Conservation (phyloP, 1,140 invertebrate genomes). For the Cepaea nemoralis region DNA sequence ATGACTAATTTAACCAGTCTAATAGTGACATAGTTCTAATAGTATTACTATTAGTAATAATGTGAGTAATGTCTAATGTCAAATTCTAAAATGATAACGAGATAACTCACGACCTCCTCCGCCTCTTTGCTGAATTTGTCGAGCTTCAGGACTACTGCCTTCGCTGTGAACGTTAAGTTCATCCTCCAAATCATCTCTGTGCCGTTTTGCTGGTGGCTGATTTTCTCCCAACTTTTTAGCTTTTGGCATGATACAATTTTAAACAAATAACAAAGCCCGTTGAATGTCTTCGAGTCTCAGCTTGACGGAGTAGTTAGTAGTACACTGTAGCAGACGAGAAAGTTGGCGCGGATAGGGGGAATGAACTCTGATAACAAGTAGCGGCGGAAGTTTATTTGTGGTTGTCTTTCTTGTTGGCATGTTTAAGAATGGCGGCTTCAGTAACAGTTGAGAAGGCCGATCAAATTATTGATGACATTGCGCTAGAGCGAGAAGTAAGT, state of each 20-base stretch:
- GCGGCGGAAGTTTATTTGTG: neutral
- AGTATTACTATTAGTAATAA: too few relatives aligned
- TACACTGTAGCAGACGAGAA: neutral
- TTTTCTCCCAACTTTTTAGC: neutral
- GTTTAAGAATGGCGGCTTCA: slow-evolving; percentile 60
- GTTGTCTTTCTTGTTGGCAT: slow-evolving; percentile 36
- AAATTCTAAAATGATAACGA: too few relatives aligned
- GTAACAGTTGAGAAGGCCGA: slow-evolving; percentile 56
- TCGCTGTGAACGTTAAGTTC: slow-evolving; percentile 11
- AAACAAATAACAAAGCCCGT: neutral
- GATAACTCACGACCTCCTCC: too few relatives aligned
- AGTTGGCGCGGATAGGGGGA: neutral
- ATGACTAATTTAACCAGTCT: too few relatives aligned
- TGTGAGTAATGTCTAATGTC: too few relatives aligned
- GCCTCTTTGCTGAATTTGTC: slow-evolving; percentile 10
- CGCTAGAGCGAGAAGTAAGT: slow-evolving; percentile 59
- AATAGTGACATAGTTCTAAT: too few relatives aligned
- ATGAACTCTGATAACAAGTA: neutral
- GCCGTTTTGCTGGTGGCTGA: neutral
- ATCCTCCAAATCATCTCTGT: slow-evolving; percentile 1
- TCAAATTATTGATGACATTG: slow-evolving; percentile 57
- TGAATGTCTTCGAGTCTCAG: neutral
- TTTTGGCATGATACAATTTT: slow-evolving; percentile 17
- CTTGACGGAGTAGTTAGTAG: neutral
- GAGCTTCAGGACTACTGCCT: neutral